phyloP scores from a whole-genome alignment of 2,797 vertebrate genomes.

The Molossus alvarezi region DNA sequence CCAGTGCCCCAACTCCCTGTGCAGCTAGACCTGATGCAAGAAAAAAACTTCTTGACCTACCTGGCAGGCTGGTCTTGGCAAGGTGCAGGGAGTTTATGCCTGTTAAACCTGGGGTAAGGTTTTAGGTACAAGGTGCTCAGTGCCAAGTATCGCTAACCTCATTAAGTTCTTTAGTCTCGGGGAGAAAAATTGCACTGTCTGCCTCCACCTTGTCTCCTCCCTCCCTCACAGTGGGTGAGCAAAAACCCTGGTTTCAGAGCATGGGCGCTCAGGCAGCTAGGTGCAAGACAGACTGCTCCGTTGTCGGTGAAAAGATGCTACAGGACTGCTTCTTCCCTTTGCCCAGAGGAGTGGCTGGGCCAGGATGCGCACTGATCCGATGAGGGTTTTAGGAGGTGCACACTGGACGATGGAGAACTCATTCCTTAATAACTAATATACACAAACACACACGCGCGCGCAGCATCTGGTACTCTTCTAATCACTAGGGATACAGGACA shows the following conservation, averaged over 20 bases:
- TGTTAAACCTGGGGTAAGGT: background rate
- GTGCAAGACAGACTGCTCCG: background rate
- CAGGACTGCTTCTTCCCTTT: background rate
- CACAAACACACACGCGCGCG: background rate
- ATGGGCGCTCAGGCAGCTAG: background rate
- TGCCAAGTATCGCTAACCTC: conserved; percentile 83
- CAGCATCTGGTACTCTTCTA: background rate
- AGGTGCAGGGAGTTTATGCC: conserved; percentile 14
- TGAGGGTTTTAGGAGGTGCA: background rate
- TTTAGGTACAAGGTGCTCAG: background rate
- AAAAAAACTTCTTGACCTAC: conserved; percentile 27
- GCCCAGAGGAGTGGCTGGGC: background rate
- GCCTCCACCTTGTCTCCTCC: conserved; percentile 76
- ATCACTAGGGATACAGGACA: background rate
- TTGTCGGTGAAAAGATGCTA: background rate
- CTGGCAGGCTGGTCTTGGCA: conserved; percentile 66
- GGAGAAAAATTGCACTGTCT: conserved; percentile 40
- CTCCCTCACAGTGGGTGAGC: background rate
- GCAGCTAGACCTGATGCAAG: conserved; percentile 10
- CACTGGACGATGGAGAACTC: background rate
- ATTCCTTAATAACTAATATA: background rate
- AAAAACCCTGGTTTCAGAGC: conserved; percentile 68
- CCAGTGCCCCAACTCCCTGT: background rate
- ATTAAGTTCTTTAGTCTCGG: conserved; percentile 61
- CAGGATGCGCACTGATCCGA: background rate